Conservation (phyloP, 2,113 vertebrate genomes). For the Mustela nigripes region DNA sequence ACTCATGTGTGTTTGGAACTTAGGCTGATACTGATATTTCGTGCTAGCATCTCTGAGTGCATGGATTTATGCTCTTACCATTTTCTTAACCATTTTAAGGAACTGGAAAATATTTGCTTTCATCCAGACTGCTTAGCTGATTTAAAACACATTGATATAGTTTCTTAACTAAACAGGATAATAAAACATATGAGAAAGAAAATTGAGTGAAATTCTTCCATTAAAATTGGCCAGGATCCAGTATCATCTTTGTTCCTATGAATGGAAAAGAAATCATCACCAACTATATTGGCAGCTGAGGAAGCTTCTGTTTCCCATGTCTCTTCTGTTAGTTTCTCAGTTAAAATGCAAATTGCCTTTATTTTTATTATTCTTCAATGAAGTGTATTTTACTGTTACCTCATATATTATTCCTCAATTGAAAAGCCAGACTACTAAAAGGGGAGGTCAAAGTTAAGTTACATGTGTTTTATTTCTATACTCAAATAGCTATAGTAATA, state of each 20-base stretch:
- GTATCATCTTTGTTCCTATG: constrained; percentile 59
- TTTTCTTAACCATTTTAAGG: constrained; percentile 46
- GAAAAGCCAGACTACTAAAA: background rate
- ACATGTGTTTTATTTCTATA: constrained; percentile 41
- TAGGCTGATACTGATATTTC: background rate
- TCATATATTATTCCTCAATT: background rate
- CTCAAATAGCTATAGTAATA: background rate
- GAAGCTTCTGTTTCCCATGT: background rate
- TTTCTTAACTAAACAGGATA: constrained; percentile 64
- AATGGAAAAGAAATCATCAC: constrained; percentile 42
- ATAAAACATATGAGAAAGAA: constrained; percentile 60
- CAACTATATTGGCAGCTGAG: background rate
- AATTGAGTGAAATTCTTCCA: constrained; percentile 42
- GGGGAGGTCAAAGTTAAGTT: constrained; percentile 21
- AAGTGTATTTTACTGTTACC: constrained; percentile 29
- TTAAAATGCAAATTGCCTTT: constrained; percentile 45
- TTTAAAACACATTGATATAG: background rate
- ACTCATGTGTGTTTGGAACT: background rate
- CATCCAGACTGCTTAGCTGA: constrained; percentile 45
- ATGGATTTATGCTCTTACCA: background rate
- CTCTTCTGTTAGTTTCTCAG: constrained; percentile 15
- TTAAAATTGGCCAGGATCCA: constrained; percentile 21
- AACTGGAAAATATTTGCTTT: constrained; percentile 30
- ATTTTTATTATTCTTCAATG: constrained; percentile 48
- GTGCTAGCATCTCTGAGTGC: background rate